phyloP scores from a whole-genome alignment of 2,113 vertebrate species.

The Pogonocichla stellata region DNA sequence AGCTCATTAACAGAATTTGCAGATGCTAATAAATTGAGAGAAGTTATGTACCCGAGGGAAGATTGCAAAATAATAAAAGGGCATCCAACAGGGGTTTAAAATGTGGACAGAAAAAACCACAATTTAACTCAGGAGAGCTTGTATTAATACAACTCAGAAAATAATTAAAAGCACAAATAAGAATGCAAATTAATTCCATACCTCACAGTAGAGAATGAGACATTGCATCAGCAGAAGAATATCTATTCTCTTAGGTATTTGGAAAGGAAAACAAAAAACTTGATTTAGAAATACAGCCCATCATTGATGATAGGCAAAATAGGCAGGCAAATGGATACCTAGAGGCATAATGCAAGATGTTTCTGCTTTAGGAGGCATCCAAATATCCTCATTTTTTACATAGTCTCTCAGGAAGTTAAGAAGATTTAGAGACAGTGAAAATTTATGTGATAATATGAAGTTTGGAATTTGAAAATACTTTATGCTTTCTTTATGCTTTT shows the following conservation, averaged over 20 bases:
- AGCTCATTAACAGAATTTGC: slow-evolving; percentile 55
- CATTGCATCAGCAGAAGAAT: not conserved
- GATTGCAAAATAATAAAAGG: slow-evolving; percentile 51
- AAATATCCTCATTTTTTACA: not conserved
- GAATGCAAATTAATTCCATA: slow-evolving; percentile 29
- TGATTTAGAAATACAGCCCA: not conserved
- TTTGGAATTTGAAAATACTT: not conserved
- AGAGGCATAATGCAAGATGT: not conserved
- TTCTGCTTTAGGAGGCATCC: not conserved
- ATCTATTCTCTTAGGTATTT: not conserved
- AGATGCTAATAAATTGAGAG: slow-evolving; percentile 65
- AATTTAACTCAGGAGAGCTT: slow-evolving; percentile 9
- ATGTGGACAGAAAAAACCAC: slow-evolving; percentile 32
- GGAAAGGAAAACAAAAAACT: not conserved
- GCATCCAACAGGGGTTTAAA: slow-evolving; percentile 23
- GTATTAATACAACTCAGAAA: slow-evolving; percentile 1
- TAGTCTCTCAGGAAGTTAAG: not conserved
- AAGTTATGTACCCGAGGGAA: slow-evolving; percentile 32
- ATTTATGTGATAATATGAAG: not conserved
- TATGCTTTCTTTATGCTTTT: not conserved
- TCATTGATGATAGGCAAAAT: not conserved
- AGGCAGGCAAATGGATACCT: not conserved
- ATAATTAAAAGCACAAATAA: slow-evolving; percentile 39
- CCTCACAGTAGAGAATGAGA: not conserved
- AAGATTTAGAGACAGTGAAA: not conserved